Evolutionary conservation across 2,113 vertebrate genomes (phyloP), one percentile per base, ranked within the genome.

Genomic region (Papio anubis): DNA sequence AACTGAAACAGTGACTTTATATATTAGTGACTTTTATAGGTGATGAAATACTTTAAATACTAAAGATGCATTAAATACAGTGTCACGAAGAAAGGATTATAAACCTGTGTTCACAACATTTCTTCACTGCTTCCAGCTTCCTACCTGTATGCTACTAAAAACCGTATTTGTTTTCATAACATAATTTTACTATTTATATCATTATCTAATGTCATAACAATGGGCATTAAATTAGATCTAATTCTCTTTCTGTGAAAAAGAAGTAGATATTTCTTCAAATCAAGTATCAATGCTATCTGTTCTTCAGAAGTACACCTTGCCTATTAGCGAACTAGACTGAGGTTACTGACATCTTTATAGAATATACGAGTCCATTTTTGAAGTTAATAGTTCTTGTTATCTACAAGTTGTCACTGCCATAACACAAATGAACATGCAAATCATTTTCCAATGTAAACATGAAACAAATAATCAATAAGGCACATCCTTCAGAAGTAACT

Each of bases 301-400:
- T 64, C 95, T 78, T 97, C 90, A 97, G 40, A 88, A 79, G 30
- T 2, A 73, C 6, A 90, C 84, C 73, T 85, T 97, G 96, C 35
- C 86, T 76, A 68, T 30, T 80, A 96, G 18, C 50, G 48, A 95
- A 87, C n/a, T 73, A 76, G 25, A 70, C 80, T 83, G 17, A 98
- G 81, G 68, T 96, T 81, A 82, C 93, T 85, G 84, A 82, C 38
- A 97, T 83, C 57, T 96, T 98, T 88, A 78, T 90, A 80, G 94
- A 97, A 92, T 27, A 96, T 4, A 97, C 35, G 89, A 92, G 72
- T 87, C 70, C 50, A 50, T 81, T 93, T 92, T 61, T 88, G 70
- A 84, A 81, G 87, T 68, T 83, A 45, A 57, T 61, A 88, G 43
- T 89, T 55, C 83, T 92, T 94, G 66, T 89, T 50, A 94, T 70